Conservation (phyloP, 2,113 vertebrate genomes). For the Pogonocichla stellata region DNA sequence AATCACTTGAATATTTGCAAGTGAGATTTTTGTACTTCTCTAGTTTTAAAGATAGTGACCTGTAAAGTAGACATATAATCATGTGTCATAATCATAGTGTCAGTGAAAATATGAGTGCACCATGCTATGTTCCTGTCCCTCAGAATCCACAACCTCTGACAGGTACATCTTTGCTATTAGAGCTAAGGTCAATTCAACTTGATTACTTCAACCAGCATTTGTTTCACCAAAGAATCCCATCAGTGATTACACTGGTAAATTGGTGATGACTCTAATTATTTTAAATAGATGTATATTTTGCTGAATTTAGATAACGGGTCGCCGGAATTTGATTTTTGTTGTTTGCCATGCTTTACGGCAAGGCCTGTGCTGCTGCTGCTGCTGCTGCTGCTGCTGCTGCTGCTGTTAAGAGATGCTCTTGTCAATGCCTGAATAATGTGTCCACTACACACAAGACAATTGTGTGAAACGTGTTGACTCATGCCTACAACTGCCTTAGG, state of each 20-base stretch:
- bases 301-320: neutral
- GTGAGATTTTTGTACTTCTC: neutral
- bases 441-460: neutral
- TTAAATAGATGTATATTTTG: neutral
- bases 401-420: neutral
- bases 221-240: neutral
- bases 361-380: neutral
- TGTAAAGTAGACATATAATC: neutral
- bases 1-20: neutral
- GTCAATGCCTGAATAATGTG: neutral
- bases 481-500: neutral
- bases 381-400: neutral
- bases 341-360: neutral
- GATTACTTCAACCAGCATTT: neutral
- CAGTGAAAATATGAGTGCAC: neutral
- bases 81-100: neutral
- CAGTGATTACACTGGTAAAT: neutral
- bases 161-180: neutral
- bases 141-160: neutral
- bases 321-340: neutral
- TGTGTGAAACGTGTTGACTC: neutral
- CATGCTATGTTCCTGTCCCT: neutral
- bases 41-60: neutral
- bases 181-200: neutral
- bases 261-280: neutral